Percentiles rank a stretch among this genome's conserved stretches.
Conservation (phyloP, 2,888 invertebrate genomes). For the Harmothoe impar region DNA sequence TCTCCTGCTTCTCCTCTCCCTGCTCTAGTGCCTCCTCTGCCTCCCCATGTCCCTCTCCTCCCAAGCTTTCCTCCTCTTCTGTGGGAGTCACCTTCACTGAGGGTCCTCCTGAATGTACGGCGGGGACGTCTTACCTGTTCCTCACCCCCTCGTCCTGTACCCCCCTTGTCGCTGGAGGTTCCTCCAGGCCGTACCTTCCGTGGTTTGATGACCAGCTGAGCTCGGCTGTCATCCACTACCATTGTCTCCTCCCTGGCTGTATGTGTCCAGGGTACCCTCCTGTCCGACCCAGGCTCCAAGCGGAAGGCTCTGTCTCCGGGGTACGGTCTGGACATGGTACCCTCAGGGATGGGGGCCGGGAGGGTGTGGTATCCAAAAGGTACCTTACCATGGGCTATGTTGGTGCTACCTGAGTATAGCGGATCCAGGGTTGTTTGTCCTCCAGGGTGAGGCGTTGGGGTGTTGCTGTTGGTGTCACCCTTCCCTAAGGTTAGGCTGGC, state of each 20-base stretch:
- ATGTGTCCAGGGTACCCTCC: not conserved
- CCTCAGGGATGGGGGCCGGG: too few species aligned
- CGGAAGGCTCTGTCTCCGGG: constrained; percentile 29
- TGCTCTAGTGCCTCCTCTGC: not conserved
- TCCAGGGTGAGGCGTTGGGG: not conserved
- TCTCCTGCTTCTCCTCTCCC: not conserved
- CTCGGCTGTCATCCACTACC: not conserved
- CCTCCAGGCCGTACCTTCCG: not conserved
- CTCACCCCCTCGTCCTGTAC: not conserved
- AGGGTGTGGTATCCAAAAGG: not conserved
- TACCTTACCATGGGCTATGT: not conserved
- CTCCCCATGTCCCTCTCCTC: too few species aligned
- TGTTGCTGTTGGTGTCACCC: constrained; percentile 1
- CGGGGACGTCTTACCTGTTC: too few species aligned
- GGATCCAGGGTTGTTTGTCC: not conserved
- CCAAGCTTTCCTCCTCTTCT: too few species aligned
- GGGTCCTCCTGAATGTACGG: too few species aligned
- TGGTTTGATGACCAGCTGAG: constrained; percentile 9
- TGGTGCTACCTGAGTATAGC: not conserved
- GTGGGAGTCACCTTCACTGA: too few species aligned
- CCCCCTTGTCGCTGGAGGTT: not conserved
- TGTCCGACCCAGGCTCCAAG: not conserved
- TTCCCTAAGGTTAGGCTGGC: not conserved
- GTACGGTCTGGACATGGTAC: not conserved
- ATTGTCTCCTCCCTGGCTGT: not conserved